Conservation (phyloP, 64 coral and sea anemone genomes). For the Stichodactyla helianthus region DNA sequence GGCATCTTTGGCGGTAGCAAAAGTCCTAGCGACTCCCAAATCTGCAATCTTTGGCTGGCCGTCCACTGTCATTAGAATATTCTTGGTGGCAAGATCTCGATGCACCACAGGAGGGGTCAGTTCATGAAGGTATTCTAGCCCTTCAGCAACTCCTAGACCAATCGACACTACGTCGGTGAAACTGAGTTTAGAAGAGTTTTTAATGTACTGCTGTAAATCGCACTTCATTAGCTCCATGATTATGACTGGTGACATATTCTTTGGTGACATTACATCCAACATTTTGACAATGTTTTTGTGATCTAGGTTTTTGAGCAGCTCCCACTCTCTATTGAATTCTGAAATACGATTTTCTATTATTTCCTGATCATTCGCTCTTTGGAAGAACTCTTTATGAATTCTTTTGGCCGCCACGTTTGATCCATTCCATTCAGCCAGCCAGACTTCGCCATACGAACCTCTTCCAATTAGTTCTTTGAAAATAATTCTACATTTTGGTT, state of each 20-base stretch:
- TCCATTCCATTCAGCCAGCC: not conserved
- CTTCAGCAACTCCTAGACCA: constrained; percentile 51
- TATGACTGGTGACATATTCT: constrained; percentile 29
- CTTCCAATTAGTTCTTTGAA: not conserved
- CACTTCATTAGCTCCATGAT: constrained; percentile 56
- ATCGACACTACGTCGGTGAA: constrained; percentile 41
- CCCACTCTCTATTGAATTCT: constrained; percentile 26
- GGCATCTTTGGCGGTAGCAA: not conserved
- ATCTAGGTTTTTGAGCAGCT: constrained; percentile 15
- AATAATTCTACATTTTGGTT: not conserved
- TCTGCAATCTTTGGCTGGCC: constrained; percentile 60
- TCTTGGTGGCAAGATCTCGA: constrained; percentile 61
- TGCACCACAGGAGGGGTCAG: constrained; percentile 22
- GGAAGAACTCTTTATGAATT: constrained; percentile 1
- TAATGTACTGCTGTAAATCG: constrained; percentile 34
- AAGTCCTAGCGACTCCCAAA: constrained; percentile 50
- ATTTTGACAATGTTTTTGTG: constrained; percentile 45
- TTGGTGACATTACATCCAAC: too few relatives aligned
- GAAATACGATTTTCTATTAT: not conserved
- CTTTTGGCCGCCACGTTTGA: not conserved
- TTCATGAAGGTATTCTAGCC: constrained; percentile 52
- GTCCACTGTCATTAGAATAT: constrained; percentile 45
- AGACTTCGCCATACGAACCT: not conserved
- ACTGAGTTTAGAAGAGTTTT: constrained; percentile 24
- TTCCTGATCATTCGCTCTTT: not conserved